phyloP scores from a whole-genome alignment of 2,113 vertebrate genomes.

The Ceyx margarethae region DNA sequence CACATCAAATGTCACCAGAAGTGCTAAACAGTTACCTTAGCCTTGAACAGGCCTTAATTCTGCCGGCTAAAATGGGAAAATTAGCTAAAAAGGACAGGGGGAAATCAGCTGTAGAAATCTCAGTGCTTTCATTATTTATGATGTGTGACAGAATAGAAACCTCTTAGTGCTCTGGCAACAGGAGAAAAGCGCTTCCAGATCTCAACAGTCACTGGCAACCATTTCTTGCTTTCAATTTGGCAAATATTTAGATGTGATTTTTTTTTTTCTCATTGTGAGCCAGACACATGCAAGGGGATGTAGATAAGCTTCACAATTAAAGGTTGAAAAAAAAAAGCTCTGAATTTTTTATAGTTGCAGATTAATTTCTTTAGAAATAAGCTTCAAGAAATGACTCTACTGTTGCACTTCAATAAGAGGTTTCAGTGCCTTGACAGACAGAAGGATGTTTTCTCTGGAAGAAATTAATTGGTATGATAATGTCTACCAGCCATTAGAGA shows the following conservation, averaged over 20 bases:
- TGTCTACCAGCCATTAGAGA: constrained; percentile 9
- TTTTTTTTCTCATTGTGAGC: background rate
- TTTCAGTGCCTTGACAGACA: constrained; percentile 35
- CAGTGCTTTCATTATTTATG: background rate
- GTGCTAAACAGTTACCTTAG: background rate
- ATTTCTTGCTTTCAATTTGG: background rate
- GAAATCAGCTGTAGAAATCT: background rate
- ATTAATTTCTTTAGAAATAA: background rate
- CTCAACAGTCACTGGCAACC: background rate
- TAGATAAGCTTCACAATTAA: background rate
- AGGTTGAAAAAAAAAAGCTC: background rate
- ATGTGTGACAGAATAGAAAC: background rate
- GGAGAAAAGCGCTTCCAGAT: background rate
- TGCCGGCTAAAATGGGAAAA: constrained; percentile 24
- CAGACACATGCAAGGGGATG: background rate
- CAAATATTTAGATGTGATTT: background rate
- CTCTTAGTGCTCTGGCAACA: background rate
- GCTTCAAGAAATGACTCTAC: background rate
- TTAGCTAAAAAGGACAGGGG: background rate
- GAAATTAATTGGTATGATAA: background rate
- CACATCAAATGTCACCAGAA: background rate
- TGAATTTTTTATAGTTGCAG: background rate
- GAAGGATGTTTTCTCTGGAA: constrained; percentile 31
- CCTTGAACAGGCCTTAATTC: background rate
- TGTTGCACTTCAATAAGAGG: background rate